Base-by-base conservation (phyloP, 2,113 vertebrate genomes). In the Cebus imitator region DNA sequence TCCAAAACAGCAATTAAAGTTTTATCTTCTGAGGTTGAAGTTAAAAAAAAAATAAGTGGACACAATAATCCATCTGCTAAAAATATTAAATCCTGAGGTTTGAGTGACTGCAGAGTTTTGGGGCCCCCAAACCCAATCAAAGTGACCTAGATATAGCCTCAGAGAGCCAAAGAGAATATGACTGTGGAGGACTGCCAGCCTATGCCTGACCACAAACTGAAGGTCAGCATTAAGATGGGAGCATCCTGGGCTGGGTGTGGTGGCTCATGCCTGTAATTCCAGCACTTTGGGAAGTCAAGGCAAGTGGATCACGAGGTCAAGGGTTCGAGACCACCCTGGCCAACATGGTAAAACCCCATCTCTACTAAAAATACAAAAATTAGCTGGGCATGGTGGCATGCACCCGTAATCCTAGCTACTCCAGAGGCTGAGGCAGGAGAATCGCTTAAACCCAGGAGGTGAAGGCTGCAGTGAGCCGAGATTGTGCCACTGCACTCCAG, bases 21-120 rank as follows among this genome's bases (percentile, higher is more conserved):
- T 93, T 93, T 91, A 55, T 88, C n/a, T 81, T 88, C 87, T 48
- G 32, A 94, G 43, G 89, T 7, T 89, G 57, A 91, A 37, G n/a
- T 84, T 37, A 23, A 2, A 88, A 94, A 70, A 79, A 76, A 83
- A 81, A 82, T 58, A 8, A 52, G 68, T 92, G 30, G 17, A 72
- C 18, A 58, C 68, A 94, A 45, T 78, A 43, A 90, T 83, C 35
- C n/a, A 89, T 76, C 43, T 76, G 61, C 76, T 70, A 43, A 89
- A 96, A 94, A 90, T 20, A 45, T 35, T 50, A 81, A 93, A 91
- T 23, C 8, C 23, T 82, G 81, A 87, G 37, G 50, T 87, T 18
- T 87, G 81, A 82, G 68, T 94, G 85, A 90, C 45, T 68, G 27
- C n/a, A 72, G 73, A 89, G 72, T 89, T 81, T 93, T 80, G 37